Conservation (phyloP, 2,113 vertebrate genomes). For the Rhinolophus ferrumequinum region DNA sequence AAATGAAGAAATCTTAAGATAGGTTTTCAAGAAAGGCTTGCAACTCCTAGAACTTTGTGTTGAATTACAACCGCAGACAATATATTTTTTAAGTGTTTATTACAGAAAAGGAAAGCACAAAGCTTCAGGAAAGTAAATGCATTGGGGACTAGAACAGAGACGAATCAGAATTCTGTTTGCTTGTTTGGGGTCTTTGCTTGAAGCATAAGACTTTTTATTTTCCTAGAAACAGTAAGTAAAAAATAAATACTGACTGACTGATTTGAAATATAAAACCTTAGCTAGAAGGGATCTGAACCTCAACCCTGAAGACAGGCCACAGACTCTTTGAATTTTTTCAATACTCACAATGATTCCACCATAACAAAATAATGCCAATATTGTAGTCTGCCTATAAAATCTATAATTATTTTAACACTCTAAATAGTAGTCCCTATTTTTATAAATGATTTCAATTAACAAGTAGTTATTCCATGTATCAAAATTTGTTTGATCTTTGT, state of each 20-base stretch:
- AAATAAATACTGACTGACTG: conserved; percentile 76
- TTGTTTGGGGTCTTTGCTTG: conserved; percentile 79
- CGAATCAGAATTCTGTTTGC: conserved; percentile 82
- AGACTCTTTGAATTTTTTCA: conserved; percentile 69
- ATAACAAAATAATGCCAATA: conserved; percentile 32
- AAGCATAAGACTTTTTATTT: conserved; percentile 78
- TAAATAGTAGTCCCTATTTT: conserved; percentile 10
- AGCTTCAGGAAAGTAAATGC: conserved; percentile 83
- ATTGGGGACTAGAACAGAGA: conserved; percentile 80
- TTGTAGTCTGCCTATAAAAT: background rate
- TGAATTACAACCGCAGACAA: conserved; percentile 77
- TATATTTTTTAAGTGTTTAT: conserved; percentile 83
- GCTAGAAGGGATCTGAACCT: conserved; percentile 71
- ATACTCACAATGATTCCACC: conserved; percentile 37
- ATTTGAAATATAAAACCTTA: conserved; percentile 68
- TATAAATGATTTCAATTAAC: conserved; percentile 8
- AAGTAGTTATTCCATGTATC: background rate
- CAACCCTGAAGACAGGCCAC: conserved; percentile 63
- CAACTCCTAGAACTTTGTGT: conserved; percentile 63
- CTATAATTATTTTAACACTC: background rate
- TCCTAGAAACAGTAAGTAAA: conserved; percentile 75
- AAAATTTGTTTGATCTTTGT: background rate
- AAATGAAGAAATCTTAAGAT: conserved; percentile 62
- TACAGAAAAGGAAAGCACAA: conserved; percentile 80
- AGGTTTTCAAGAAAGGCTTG: conserved; percentile 75